Conservation (phyloP, 2,888 invertebrate genomes). For the Tetragonisca angustula region DNA sequence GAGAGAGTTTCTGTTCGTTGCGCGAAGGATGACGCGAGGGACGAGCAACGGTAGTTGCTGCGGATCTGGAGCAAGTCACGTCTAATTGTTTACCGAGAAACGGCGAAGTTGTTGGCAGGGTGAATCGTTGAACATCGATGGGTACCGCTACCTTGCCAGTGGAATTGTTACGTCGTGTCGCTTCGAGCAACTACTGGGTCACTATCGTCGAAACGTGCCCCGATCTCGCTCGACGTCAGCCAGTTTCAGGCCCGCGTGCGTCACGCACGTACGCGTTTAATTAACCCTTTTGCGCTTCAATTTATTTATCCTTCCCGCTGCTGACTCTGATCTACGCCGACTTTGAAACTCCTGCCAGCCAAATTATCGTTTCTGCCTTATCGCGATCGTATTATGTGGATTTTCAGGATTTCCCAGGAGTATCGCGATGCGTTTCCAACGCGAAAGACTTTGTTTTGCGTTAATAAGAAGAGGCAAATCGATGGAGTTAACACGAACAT, state of each 20-base stretch:
- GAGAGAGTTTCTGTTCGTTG: conserved; percentile 27
- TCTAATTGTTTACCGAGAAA: conserved; percentile 77
- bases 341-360: conserved; percentile 31
- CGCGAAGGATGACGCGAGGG: conserved; percentile 31
- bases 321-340: conserved; percentile 47
- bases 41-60: conserved; percentile 69
- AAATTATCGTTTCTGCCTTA: conserved; percentile 7
- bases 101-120: conserved; percentile 54
- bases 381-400: conserved; percentile 21
- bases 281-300: conserved; percentile 52
- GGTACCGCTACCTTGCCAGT: conserved; percentile 63
- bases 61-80: conserved; percentile 71
- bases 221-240: neutral
- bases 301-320: conserved; percentile 29
- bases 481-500: neutral
- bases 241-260: conserved; percentile 41
- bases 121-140: conserved; percentile 29
- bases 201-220: conserved; percentile 43
- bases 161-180: conserved; percentile 52
- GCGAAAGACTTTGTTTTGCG: neutral
- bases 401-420: neutral
- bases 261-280: conserved; percentile 55
- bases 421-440: neutral
- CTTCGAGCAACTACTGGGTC: conserved; percentile 59
- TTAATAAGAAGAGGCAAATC: neutral